Base-by-base conservation (phyloP, 2,113 vertebrate species). In the pig (Sus scrofa) region DNA sequence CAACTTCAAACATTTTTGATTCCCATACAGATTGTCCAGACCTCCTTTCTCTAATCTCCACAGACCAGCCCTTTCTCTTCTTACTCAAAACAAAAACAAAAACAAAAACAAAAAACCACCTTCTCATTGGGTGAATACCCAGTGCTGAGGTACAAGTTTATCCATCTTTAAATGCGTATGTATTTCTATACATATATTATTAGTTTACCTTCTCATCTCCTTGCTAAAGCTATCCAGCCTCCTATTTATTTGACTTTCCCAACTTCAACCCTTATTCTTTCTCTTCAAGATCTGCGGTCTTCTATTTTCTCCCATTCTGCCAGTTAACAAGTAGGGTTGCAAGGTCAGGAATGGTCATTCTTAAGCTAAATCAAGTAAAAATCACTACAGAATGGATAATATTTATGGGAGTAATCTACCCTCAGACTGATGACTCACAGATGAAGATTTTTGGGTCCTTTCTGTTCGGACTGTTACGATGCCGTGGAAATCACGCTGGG, bases 1-100 rank as follows among this genome's bases (percentile, higher is more conserved):
- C 37, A 85, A 89, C 37, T 62, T 93, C 14, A 73, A 86, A 86
- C 58, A 85, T 65, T 92, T 68, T 92, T 78, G 39, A 52, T 86
- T 81, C 39, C 39, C 65, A 86, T 8, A 90, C 20, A 73, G 30
- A 87, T 44, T 74, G 60, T 32, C 22, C n/a, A 86, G 73, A 56
- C 10, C 11, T 71, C 24, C 30, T 50, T 44, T 83, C 56, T 91
- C 30, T 50, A 88, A 62, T 84, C 16, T 73, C 65, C 50, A 82
- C 12, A 83, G 5, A 12, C 56, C 4, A 62, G 63, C 27, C 54
- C 27, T 84, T 65, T 71, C n/a, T 75, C 50, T 37, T 81, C 22
- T 75, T 44, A 95, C 14, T 88, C 39, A 74, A 65, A 79, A 77
- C 86, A 62, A n/a, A 3, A n/a, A 8, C 67, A 62, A n/a, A 3